These are phyloP conservation scores for Venustaconcha ellipsiformis DNA, from an alignment of 1,140 invertebrate genomes.

Conservation along the genomic window DNA sequence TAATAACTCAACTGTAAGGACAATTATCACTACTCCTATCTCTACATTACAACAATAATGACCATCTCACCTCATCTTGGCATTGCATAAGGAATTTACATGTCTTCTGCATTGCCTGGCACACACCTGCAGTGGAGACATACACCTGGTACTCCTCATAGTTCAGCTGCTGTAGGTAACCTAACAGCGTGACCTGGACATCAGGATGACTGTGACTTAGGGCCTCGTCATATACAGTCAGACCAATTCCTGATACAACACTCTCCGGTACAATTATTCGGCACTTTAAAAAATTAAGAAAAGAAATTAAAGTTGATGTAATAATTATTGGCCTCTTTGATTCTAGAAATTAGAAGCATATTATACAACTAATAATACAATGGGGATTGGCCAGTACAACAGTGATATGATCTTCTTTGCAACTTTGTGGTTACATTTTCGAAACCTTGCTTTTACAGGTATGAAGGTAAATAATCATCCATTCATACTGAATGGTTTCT, in stretches of 20 bases:
- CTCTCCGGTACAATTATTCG: conserved; percentile 14
- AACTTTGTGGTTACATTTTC: too few relatives aligned
- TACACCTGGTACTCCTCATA: conserved; percentile 23
- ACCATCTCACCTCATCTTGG: conserved; percentile 24
- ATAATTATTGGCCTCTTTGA: neutral
- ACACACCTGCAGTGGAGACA: conserved; percentile 29
- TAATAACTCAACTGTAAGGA: neutral
- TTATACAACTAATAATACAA: too few relatives aligned
- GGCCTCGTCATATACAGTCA: conserved; percentile 27
- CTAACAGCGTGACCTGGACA: conserved; percentile 18
- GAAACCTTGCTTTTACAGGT: too few relatives aligned
- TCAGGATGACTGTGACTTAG: conserved; percentile 25
- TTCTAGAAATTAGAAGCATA: neutral
- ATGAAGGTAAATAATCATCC: too few relatives aligned
- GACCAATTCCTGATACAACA: conserved; percentile 10
- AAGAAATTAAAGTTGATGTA: neutral
- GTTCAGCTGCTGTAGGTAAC: conserved; percentile 27
- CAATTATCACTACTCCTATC: neutral
- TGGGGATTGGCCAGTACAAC: too few relatives aligned
- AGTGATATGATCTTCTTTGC: too few relatives aligned
- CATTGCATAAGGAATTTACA: conserved; percentile 25
- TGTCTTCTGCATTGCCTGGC: conserved; percentile 25
- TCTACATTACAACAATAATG: neutral
- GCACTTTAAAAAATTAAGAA: conserved; percentile 6
- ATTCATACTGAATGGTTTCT: too few relatives aligned